Evolutionary conservation across 2,888 invertebrate genomes (phyloP).

Genomic region (Carabus problematicus): DNA sequence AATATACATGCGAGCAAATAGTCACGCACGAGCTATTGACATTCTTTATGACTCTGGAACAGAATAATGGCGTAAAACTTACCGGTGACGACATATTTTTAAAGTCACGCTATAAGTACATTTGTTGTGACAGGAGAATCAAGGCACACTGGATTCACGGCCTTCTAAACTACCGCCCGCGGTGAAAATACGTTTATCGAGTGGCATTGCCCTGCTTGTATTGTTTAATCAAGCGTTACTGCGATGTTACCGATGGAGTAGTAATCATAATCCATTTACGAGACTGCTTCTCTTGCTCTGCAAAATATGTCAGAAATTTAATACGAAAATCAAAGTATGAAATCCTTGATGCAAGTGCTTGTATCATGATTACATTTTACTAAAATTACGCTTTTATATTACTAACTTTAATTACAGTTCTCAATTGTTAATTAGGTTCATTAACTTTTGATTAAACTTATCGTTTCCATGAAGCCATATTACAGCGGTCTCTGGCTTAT

Average conservation of each 20-base stretch:
- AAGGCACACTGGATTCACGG: conserved; percentile 1
- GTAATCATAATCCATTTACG: conserved; percentile 12
- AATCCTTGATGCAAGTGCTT: too few relatives aligned
- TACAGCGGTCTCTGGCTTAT: too few relatives aligned
- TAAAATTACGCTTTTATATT: too few relatives aligned
- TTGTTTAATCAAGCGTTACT: conserved; percentile 16
- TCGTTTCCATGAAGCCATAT: too few relatives aligned
- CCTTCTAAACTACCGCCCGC: neutral
- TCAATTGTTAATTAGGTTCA: too few relatives aligned
- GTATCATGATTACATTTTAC: too few relatives aligned
- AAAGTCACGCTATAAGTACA: conserved; percentile 7
- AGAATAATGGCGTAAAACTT: too few relatives aligned
- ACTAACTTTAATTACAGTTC: too few relatives aligned
- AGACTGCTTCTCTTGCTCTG: neutral
- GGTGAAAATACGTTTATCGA: conserved; percentile 5
- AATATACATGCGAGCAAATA: neutral
- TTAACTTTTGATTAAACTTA: too few relatives aligned
- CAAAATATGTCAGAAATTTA: neutral
- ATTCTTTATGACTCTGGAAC: too few relatives aligned
- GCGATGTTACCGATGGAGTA: conserved; percentile 5
- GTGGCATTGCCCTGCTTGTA: neutral
- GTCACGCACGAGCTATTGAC: too few relatives aligned
- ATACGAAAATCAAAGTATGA: too few relatives aligned
- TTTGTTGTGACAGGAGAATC: conserved; percentile 8
- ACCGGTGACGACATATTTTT: conserved; percentile 1